Evolutionary conservation across 2,113 vertebrate species (phyloP).

Genomic region (Struthio camelus): DNA sequence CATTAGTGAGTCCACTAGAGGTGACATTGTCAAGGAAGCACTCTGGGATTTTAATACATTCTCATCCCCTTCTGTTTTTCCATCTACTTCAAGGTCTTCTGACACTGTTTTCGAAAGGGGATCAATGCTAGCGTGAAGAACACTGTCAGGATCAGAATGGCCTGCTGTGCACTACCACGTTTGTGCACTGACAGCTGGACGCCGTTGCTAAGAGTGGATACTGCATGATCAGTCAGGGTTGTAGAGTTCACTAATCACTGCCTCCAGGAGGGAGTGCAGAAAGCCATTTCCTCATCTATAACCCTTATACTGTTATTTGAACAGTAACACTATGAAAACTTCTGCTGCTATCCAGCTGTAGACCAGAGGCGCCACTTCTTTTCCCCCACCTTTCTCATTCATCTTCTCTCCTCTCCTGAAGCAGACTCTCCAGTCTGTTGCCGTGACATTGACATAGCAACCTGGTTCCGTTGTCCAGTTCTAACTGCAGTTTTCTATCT

Average conservation of each 20-base stretch:
- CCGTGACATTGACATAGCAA: not conserved
- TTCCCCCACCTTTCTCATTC: not conserved
- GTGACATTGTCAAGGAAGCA: not conserved
- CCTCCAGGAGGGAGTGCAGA: not conserved
- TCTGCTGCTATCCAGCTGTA: not conserved
- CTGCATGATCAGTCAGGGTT: no score
- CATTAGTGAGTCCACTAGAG: not conserved
- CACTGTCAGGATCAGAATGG: not conserved
- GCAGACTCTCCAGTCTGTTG: not conserved
- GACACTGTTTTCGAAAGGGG: not conserved
- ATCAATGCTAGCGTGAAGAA: not conserved
- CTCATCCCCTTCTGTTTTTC: not conserved
- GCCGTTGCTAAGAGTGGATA: rapidly evolving
- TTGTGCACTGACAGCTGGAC: rapidly evolving
- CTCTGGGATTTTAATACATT: not conserved
- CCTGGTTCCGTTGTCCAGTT: not conserved
- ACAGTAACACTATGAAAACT: not conserved
- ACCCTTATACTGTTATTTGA: not conserved
- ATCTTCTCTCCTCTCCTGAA: not conserved
- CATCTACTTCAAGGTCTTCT: not conserved
- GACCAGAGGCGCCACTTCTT: not conserved
- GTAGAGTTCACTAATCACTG: not conserved
- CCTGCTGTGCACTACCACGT: not conserved
- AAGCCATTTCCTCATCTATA: not conserved
- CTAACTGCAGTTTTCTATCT: not conserved